Evolutionary conservation across 2,113 vertebrate genomes (phyloP), one percentile per base, ranked within the genome.

Genomic region (Corydoras sp.): DNA sequence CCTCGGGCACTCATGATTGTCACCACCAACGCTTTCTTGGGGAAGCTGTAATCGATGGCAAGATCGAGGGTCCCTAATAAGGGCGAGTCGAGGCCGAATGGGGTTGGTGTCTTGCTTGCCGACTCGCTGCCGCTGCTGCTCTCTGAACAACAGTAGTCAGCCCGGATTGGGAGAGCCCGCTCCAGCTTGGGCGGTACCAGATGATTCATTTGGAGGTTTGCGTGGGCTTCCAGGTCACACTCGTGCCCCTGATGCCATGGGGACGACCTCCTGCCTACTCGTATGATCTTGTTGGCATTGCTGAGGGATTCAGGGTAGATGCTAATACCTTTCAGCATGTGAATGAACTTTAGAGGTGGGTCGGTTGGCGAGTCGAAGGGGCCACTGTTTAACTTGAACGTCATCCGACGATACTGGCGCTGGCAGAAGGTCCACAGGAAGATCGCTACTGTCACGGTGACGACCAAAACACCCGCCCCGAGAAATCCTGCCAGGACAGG

Each of bases 381-480:
- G 9, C 77, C 81, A 4, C 69, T 74, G 32, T 29, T 77, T 48
- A 83, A 48, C 75, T 83, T 84, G 71, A 82, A 73, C 3, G 78
- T 88, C 83, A 92, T 89, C 83, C 89, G 92, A 14, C 92, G 88
- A 12, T 90, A 86, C 24, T 91, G 90, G 54, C 90, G 90, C 77
- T 91, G 92, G 83, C 92, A 94, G 83, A 90, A 94, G 0, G 90
- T 93, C 93, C 93, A 94, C 32, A 94, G 84, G 74, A 94, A 94
- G 32, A 94, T 85, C 0, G 91, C 89, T 65, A 92, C 87, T 0
- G 90, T 92, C 74, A 93, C 87, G 0, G 91, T 92, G 3, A 93
- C 89, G 71, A 94, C 90, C 31, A 95, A 80, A 50, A 95, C 89
- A 0, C 92, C 92, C 10, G 92, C 93, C 8, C 92, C 93, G 0